These are phyloP conservation scores for Gonatopus flavifemur DNA, from an alignment of 1,140 invertebrate genomes.

Conservation along the genomic window DNA sequence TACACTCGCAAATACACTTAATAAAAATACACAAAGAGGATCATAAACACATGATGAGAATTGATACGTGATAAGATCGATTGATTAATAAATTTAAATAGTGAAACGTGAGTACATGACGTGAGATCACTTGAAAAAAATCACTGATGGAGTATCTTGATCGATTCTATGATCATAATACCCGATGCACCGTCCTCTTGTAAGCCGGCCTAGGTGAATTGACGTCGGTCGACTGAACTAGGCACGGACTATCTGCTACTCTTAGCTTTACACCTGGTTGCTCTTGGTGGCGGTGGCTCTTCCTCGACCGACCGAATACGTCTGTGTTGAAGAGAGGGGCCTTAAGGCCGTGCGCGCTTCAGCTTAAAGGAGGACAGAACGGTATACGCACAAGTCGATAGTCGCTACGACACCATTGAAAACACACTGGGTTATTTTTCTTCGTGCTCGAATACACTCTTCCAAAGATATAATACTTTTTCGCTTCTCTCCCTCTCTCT, in stretches of 20 bases:
- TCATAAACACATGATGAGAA: too few relatives aligned
- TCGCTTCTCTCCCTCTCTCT: conserved; percentile 5
- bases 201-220: too few relatives aligned
- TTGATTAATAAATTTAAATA: too few relatives aligned
- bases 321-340: conserved; percentile 43
- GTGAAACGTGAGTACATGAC: too few relatives aligned
- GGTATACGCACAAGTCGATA: conserved; percentile 58
- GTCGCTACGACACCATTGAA: conserved; percentile 56
- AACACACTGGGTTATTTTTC: conserved; percentile 50
- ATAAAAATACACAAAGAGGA: too few relatives aligned
- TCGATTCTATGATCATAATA: too few relatives aligned
- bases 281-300: conserved; percentile 41
- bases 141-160: too few relatives aligned
- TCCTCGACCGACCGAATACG: conserved; percentile 54
- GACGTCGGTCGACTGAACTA: conserved; percentile 34
- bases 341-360: conserved; percentile 29
- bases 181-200: too few relatives aligned
- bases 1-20: too few relatives aligned
- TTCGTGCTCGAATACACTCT: neutral
- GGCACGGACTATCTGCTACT: conserved; percentile 19
- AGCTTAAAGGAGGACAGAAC: conserved; percentile 58
- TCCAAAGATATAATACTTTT: conserved; percentile 9
- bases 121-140: too few relatives aligned
- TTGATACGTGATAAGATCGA: too few relatives aligned
- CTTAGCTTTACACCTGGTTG: conserved; percentile 29